Evolutionary conservation across 1,140 invertebrate species (phyloP), one percentile per base, ranked within the genome.

Genomic region (Drosophila quadrilineata): DNA sequence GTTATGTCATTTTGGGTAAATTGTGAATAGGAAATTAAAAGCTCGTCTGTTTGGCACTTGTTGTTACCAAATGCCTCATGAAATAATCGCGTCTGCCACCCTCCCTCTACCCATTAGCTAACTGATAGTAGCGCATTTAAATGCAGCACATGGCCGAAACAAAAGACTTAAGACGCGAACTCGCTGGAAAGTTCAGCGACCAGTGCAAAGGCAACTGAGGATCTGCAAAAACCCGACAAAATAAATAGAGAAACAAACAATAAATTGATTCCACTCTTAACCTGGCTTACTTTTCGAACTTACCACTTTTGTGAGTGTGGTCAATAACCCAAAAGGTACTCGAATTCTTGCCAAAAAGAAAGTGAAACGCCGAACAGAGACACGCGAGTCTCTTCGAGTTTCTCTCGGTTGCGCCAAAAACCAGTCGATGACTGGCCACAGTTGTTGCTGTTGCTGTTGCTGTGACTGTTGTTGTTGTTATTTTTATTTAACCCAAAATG

Each of bases 291-390:
- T 48, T 72, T 59, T 36, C 6, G 2, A 31, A 28, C 40, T 57
- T 36, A 22, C 53, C 6, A 41, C n/a, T n/a, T 43, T 33, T 36
- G 14, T 31, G 48, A 40, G 48, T 16, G 36, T 66, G 66, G 75
- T 75, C 75, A 75, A 79, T 59, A 79, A 79, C 75, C 71, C 41
- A 35, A 52, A 50, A 50, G 49, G 45, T 71, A 49, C 59, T 70
- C 22, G 54, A 62, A 85, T 82, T 82, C 77, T 82, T 64, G 73
- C 41, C 70, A 69, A 82, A 82, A 77, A 82, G 77, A 82, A 82
- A 82, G 77, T 82, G 77, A 82, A 82, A 82, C 57, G 58, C 43
- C 33, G n/a, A 31, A 38, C n/a, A n/a, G n/a, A 56, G 3, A 38
- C 59, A 48, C 24, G 52, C 41, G 33, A 46, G 38, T 52, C 16